Base-by-base conservation (phyloP, 1,140 invertebrate genomes). In the Halyomorpha halys region DNA sequence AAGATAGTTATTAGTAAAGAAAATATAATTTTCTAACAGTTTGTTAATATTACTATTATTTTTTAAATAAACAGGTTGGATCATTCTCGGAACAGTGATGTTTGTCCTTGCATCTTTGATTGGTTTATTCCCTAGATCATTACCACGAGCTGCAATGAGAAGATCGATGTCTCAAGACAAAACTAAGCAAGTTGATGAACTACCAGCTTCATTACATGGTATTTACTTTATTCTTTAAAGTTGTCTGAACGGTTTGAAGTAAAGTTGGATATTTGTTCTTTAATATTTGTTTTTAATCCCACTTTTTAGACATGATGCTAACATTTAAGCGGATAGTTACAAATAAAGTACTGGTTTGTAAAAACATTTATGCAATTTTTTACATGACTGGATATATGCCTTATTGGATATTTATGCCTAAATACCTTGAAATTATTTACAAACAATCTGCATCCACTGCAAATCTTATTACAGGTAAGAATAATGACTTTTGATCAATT, bases 291-390 rank as follows among this genome's bases (percentile, higher is more conserved):
- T 39, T 39, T 39, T 39, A 67, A 71, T 74, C 60, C 66, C 51
- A 53, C 54, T 51, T 66, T 67, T 65, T 73, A 62, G 74, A 74
- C 45, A 84, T 83, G 68, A 74, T 78, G 30, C 72, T 76, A 49
- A 82, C 81, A 0, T 64, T 85, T 0, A 73, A 72, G 45, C 73
- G 84, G 60, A 64, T 87, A 0, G 68, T 84, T 2, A 78, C 70
- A 27, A 86, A 85, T 65, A 81, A 77, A 69, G 77, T 83, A 66
- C 70, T 85, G 0, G 74, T 85, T 56, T 74, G 78, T 34, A 85
- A 84, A 67, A 74, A 81, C 45, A 27, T 82, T 2, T 78, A 81
- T 14, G 72, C 77, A 8, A 74, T 79, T 54, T 79, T 83, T 62
- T 73, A 73, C 53, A 69, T 71, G 56, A 62, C 71, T 18, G 72